These are phyloP conservation scores for Rhorus exstirpatorius DNA, from an alignment of 2,888 invertebrate genomes.

Conservation along the genomic window DNA sequence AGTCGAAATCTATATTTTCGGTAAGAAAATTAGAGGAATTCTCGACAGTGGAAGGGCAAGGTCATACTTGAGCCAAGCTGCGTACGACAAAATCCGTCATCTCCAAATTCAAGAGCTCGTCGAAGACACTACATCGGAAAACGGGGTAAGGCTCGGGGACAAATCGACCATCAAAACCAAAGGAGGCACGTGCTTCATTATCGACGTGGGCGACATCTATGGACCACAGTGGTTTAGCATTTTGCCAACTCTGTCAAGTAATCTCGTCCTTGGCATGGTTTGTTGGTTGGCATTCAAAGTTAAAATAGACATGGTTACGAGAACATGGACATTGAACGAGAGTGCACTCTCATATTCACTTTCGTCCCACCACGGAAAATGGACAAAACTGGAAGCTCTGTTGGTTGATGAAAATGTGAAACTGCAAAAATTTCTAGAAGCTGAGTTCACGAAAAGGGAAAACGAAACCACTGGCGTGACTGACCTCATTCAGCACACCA, in stretches of 20 bases:
- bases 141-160: constrained; percentile 28
- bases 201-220: constrained; percentile 12
- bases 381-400: constrained; percentile 35
- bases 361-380: constrained; percentile 14
- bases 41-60: constrained; percentile 19
- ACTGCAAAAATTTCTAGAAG: constrained; percentile 43
- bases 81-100: neutral
- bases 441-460: constrained; percentile 54
- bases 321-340: constrained; percentile 7
- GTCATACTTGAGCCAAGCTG: constrained; percentile 8
- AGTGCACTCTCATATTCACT: constrained; percentile 50
- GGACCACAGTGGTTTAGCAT: too few relatives aligned
- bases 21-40: neutral
- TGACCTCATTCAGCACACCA: constrained; percentile 53
- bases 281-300: constrained; percentile 54
- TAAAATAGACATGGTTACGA: constrained; percentile 17
- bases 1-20: constrained; percentile 8
- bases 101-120: neutral
- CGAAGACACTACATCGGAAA: constrained; percentile 3
- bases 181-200: constrained; percentile 42
- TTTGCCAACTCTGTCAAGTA: neutral
- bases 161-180: constrained; percentile 16
- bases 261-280: constrained; percentile 48
- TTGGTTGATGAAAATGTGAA: constrained; percentile 35
- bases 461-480: constrained; percentile 56